A percentile compares a stretch with the other conserved stretches of the same genome.
Conservation (phyloP, 2,888 invertebrate genomes). For the Eupithecia insigniata region DNA sequence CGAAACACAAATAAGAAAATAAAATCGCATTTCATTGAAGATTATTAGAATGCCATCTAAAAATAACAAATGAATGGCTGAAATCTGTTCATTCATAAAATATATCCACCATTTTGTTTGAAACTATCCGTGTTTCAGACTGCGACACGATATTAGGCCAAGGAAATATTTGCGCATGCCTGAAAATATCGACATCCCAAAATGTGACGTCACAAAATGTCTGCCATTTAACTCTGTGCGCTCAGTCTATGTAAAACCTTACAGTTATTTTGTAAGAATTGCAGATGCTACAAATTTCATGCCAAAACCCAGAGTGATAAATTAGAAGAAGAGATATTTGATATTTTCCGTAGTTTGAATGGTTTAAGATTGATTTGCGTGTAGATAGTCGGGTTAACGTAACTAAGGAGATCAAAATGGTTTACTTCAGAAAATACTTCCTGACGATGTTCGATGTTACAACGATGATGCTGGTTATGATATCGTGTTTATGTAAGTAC, state of each 20-base stretch:
- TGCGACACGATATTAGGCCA: conserved; percentile 68
- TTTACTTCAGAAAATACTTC: conserved; percentile 63
- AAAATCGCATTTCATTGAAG: conserved; percentile 26
- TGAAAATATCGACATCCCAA: conserved; percentile 72
- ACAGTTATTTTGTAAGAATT: conserved; percentile 55
- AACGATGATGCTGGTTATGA: conserved; percentile 60
- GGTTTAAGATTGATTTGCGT: conserved; percentile 52
- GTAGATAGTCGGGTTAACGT: conserved; percentile 55
- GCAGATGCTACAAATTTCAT: conserved; percentile 60
- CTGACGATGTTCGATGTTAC: conserved; percentile 57
- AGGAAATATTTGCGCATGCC: conserved; percentile 74
- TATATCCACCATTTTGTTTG: conserved; percentile 65
- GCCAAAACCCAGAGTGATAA: conserved; percentile 56
- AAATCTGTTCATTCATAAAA: conserved; percentile 74
- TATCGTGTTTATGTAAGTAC: conserved; percentile 76
- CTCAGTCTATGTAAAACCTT: conserved; percentile 70
- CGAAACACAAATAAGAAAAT: conserved; percentile 14
- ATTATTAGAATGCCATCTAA: conserved; percentile 51
- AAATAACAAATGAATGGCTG: conserved; percentile 74
- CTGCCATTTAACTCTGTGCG: conserved; percentile 60
- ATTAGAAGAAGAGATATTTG: conserved; percentile 43
- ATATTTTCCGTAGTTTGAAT: conserved; percentile 49
- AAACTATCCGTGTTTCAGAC: conserved; percentile 64
- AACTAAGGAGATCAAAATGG: conserved; percentile 68
- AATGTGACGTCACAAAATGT: conserved; percentile 81